These are phyloP conservation scores for Grammomys dolichurus DNA, from an alignment of 2,113 vertebrate species.

Conservation along the genomic window DNA sequence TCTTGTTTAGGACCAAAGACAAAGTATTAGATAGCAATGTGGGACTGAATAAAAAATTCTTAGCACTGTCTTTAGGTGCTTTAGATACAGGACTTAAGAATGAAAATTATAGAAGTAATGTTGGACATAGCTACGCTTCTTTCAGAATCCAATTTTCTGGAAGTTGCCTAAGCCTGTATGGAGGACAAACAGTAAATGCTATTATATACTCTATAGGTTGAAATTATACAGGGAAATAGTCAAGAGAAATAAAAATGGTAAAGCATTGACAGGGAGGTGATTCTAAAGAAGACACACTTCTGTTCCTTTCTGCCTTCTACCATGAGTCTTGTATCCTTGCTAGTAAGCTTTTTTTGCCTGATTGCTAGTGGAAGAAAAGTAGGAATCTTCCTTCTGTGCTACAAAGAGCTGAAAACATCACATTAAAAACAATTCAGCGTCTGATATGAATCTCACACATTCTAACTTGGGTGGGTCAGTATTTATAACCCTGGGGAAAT, in stretches of 20 bases:
- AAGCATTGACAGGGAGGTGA: not conserved
- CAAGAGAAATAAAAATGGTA: not conserved
- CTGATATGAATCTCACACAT: not conserved
- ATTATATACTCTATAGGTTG: not conserved
- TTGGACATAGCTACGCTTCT: not conserved
- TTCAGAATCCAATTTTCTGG: not conserved
- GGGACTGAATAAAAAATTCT: not conserved
- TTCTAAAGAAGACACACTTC: not conserved
- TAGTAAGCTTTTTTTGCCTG: not conserved
- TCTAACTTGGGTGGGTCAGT: not conserved
- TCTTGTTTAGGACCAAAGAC: not conserved
- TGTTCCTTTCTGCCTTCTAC: not conserved
- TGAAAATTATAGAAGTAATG: not conserved
- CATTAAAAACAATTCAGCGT: slow-evolving; percentile 1
- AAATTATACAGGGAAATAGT: not conserved
- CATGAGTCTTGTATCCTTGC: not conserved
- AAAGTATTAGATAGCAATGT: not conserved
- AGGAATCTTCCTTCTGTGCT: not conserved
- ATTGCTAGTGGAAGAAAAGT: slow-evolving; percentile 40
- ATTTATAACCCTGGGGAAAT: not conserved
- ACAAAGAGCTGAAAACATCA: slow-evolving; percentile 41
- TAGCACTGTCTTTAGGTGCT: not conserved
- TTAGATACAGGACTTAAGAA: not conserved
- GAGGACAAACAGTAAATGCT: not conserved
- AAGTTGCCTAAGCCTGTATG: not conserved